Evolutionary conservation across 2,888 invertebrate species (phyloP).

Genomic region (Unio pictorum): DNA sequence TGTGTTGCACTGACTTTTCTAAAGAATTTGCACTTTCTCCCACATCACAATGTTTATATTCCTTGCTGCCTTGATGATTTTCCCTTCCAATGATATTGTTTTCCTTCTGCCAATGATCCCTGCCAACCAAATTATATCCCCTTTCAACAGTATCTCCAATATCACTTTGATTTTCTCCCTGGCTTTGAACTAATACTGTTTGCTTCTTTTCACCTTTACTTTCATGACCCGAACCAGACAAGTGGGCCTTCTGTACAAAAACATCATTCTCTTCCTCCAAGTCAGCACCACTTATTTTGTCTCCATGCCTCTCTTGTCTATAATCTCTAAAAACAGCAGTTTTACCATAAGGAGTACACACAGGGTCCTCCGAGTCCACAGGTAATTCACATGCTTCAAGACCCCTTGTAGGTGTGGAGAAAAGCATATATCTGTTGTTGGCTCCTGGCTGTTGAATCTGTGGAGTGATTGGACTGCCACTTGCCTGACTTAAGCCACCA

Average conservation of each 20-base stretch:
- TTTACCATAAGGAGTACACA: slow-evolving; percentile 27
- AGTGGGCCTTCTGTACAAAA: too few relatives aligned
- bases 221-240: too few relatives aligned
- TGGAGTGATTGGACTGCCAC: slow-evolving; percentile 31
- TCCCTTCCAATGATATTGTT: not conserved
- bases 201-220: too few relatives aligned
- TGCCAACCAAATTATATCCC: not conserved
- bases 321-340: slow-evolving; percentile 27
- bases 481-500: slow-evolving; percentile 27
- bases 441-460: slow-evolving; percentile 17
- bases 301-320: too few relatives aligned
- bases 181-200: too few relatives aligned
- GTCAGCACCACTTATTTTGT: too few relatives aligned
- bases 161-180: too few relatives aligned
- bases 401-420: slow-evolving; percentile 43
- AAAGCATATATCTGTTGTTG: slow-evolving; percentile 28
- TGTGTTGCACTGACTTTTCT: not conserved
- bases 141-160: not conserved
- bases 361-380: slow-evolving; percentile 6
- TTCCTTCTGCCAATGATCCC: not conserved
- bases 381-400: slow-evolving; percentile 7
- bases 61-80: not conserved
- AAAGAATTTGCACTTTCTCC: not conserved
- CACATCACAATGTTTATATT: not conserved
- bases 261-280: too few relatives aligned